Conservation (phyloP, 2,888 invertebrate species). For the Caenorhabditis sp. region DNA sequence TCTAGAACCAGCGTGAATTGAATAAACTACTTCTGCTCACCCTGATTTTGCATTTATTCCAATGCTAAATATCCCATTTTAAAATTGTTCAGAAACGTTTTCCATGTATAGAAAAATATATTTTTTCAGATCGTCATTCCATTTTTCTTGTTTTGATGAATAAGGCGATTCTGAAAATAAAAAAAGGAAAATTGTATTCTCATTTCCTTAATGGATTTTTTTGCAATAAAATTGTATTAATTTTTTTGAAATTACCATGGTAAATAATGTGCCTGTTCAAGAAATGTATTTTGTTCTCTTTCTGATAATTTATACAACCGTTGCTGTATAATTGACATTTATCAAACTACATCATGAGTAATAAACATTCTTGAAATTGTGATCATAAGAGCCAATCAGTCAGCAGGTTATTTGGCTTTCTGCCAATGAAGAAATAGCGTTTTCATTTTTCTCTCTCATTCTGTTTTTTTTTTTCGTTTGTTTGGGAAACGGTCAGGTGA, state of each 20-base stretch:
- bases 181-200: too few species aligned
- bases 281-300: too few species aligned
- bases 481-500: background rate
- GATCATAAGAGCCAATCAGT: conserved; percentile 1
- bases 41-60: too few species aligned
- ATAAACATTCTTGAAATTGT: background rate
- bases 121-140: too few species aligned
- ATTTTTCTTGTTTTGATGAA: background rate
- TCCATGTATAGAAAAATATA: too few species aligned
- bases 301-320: too few species aligned
- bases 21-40: too few species aligned
- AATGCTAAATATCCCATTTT: background rate
- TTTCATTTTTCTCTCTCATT: background rate
- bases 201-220: background rate
- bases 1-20: too few species aligned
- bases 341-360: background rate
- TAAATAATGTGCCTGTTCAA: too few species aligned
- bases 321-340: too few species aligned
- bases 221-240: background rate
- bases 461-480: background rate
- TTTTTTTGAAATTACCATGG: too few species aligned
- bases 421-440: background rate
- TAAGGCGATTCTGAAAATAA: background rate
- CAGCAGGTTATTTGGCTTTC: background rate
- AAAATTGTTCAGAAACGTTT: background rate